Evolutionary conservation across 2,888 invertebrate species (phyloP).

Genomic region (Theretra japonica): DNA sequence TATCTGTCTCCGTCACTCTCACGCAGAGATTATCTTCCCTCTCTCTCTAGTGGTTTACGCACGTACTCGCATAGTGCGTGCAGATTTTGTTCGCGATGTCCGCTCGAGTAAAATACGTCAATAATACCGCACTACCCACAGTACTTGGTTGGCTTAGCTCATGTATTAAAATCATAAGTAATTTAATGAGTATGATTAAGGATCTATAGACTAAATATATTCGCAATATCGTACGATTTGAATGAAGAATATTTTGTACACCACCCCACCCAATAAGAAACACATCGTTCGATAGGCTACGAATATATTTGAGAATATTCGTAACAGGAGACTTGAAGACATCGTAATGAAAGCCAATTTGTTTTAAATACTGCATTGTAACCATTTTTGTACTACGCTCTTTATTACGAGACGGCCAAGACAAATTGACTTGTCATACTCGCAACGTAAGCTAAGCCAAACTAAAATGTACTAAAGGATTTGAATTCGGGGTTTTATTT

Average conservation of each 20-base stretch:
- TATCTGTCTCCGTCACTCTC: too few relatives aligned
- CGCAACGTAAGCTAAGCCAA: conserved; percentile 6
- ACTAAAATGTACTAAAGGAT: background rate
- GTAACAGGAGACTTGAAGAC: background rate
- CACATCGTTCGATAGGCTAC: too few relatives aligned
- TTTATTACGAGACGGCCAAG: background rate
- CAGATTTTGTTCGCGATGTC: too few relatives aligned
- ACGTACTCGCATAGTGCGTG: too few relatives aligned
- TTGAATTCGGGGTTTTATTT: background rate
- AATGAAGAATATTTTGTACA: too few relatives aligned
- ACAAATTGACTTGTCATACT: background rate
- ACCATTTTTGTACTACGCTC: background rate
- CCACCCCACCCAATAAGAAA: too few relatives aligned
- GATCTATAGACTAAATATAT: too few relatives aligned
- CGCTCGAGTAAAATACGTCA: too few relatives aligned
- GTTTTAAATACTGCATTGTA: background rate
- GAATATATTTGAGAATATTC: background rate
- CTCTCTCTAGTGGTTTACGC: too few relatives aligned
- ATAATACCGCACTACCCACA: background rate
- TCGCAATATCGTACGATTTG: too few relatives aligned
- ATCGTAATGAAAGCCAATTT: background rate
- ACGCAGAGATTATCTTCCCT: too few relatives aligned
- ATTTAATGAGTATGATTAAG: too few relatives aligned
- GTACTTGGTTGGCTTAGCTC: background rate
- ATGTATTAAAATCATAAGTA: background rate